A percentile compares a stretch with the other conserved stretches of the same genome.
phyloP scores from a whole-genome alignment of 2,888 invertebrate species.

The Aspidapion aeneum region DNA sequence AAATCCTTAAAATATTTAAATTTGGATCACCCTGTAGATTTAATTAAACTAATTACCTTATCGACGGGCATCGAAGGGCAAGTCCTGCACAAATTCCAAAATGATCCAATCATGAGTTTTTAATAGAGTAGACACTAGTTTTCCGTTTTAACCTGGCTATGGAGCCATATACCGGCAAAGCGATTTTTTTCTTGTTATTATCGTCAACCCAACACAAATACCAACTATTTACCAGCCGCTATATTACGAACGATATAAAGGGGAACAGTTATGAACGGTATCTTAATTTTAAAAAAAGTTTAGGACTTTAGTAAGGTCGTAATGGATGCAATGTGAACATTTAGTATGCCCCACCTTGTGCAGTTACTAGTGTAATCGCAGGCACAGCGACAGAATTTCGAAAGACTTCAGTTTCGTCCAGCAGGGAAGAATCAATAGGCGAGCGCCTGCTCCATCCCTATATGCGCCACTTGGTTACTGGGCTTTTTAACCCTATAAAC shows the following conservation, averaged over 20 bases:
- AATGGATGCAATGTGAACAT: constrained; percentile 23
- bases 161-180: constrained; percentile 36
- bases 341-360: constrained; percentile 40
- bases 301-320: constrained; percentile 16
- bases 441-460: constrained; percentile 37
- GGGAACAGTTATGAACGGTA: background rate
- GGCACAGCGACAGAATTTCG: constrained; percentile 15
- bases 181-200: constrained; percentile 4
- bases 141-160: constrained; percentile 27
- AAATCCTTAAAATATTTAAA: too few relatives aligned
- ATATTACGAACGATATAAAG: background rate
- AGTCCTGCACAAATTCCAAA: constrained; percentile 95
- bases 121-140: constrained; percentile 16
- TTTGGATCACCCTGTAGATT: too few relatives aligned
- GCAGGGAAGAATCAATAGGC: constrained; percentile 36
- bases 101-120: constrained; percentile 89
- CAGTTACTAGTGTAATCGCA: constrained; percentile 32
- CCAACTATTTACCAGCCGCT: background rate
- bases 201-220: background rate
- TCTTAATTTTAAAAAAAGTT: background rate
- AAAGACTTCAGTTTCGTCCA: background rate
- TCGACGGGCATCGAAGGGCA: constrained; percentile 96
- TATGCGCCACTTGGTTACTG: constrained; percentile 25
- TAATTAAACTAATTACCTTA: constrained; percentile 70
- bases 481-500: constrained; percentile 11